phyloP scores from a whole-genome alignment of 2,113 vertebrate species.

The Megaceryle torquata region DNA sequence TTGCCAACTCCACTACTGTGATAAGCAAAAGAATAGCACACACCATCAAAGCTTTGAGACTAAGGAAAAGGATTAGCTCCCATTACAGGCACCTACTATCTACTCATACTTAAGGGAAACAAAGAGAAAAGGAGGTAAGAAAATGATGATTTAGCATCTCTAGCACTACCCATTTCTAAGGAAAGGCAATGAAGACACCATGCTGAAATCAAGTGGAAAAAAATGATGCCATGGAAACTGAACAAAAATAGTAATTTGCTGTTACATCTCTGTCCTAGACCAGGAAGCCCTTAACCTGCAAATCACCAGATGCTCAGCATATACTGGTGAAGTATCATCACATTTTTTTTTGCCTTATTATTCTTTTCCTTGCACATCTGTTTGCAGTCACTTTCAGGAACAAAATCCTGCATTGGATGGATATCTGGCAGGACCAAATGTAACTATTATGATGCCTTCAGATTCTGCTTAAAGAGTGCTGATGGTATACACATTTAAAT shows the following conservation, averaged over 20 bases:
- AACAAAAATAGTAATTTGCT: conserved; percentile 8
- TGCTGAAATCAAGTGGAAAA: not conserved
- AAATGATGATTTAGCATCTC: not conserved
- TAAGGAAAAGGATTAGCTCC: not conserved
- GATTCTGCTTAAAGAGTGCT: not conserved
- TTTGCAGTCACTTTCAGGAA: not conserved
- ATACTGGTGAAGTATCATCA: not conserved
- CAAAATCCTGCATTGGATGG: not conserved
- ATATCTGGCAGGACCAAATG: not conserved
- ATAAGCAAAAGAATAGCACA: not conserved
- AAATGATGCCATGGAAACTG: conserved; percentile 29
- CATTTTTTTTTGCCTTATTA: not conserved
- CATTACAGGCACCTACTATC: not conserved
- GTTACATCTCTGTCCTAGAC: not conserved
- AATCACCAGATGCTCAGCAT: not conserved
- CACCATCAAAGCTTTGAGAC: not conserved
- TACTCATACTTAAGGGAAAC: not conserved
- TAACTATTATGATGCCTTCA: not conserved
- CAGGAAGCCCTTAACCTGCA: conserved; percentile 12
- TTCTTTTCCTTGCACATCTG: not conserved
- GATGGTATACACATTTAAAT: not conserved
- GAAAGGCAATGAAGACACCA: not conserved
- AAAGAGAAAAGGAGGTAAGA: not conserved
- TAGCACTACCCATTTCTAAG: not conserved
- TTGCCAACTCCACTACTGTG: not conserved